Evolutionary conservation across 2,888 invertebrate genomes (phyloP).

Genomic region (Nephrotoma guestfalica): DNA sequence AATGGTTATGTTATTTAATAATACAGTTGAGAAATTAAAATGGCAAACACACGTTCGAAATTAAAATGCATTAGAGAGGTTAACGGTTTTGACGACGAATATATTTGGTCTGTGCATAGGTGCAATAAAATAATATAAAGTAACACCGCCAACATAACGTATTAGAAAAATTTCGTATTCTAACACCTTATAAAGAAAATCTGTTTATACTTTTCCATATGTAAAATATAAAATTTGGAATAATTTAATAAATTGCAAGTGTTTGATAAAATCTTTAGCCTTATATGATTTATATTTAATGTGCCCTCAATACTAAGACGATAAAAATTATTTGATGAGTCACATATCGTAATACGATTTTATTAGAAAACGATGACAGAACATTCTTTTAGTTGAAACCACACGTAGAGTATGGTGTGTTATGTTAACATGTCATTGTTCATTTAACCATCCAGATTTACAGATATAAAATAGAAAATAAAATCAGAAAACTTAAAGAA

Average conservation of each 20-base stretch:
- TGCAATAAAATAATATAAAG: background rate
- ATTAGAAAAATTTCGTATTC: background rate
- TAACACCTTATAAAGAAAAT: background rate
- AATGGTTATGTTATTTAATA: background rate
- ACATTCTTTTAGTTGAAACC: background rate
- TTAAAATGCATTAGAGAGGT: background rate
- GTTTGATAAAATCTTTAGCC: background rate
- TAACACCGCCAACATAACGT: background rate
- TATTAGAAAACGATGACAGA: background rate
- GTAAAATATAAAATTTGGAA: background rate
- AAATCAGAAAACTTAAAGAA: background rate
- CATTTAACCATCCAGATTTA: background rate
- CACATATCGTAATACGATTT: background rate
- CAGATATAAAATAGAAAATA: background rate
- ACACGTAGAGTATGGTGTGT: background rate
- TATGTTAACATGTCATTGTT: background rate
- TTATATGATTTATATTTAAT: background rate
- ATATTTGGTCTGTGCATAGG: background rate
- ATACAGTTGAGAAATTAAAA: background rate
- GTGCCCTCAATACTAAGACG: background rate
- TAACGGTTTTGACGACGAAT: background rate
- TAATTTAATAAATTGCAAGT: background rate
- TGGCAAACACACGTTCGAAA: background rate
- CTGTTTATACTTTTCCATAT: background rate
- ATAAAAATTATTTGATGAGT: background rate